Evolutionary conservation across 1,140 invertebrate genomes (phyloP).

Genomic region (Formica exsecta): DNA sequence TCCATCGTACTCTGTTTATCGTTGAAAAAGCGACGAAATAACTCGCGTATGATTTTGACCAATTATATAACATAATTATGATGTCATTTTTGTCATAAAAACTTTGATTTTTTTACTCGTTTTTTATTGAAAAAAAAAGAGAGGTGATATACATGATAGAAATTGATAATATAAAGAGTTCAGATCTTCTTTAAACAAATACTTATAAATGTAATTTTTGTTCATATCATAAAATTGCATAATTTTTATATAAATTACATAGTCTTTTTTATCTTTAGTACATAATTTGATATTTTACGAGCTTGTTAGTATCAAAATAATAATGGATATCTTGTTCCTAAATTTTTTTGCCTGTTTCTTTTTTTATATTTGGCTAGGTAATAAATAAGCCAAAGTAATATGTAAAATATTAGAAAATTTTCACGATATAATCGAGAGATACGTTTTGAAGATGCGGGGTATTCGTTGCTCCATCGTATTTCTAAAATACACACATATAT

Average conservation of each 20-base stretch:
- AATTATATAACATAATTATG: neutral
- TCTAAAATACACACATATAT: neutral
- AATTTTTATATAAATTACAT: neutral
- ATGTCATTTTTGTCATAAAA: neutral
- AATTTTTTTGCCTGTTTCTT: neutral
- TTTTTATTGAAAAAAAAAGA: neutral
- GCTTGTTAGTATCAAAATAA: neutral
- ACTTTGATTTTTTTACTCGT: neutral
- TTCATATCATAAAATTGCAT: neutral
- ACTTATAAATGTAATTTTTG: too few relatives aligned
- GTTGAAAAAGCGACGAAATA: too few relatives aligned
- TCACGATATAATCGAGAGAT: neutral
- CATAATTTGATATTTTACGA: neutral
- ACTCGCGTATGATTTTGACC: too few relatives aligned
- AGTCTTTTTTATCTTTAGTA: neutral
- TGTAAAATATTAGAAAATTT: neutral
- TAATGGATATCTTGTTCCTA: too few relatives aligned
- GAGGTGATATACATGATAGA: neutral
- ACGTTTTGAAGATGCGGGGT: neutral
- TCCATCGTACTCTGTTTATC: neutral
- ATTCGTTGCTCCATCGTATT: conserved; percentile 4
- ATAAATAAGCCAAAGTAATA: neutral
- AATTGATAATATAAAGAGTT: neutral
- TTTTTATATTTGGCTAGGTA: neutral
- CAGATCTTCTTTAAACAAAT: neutral